A percentile compares a stretch with the other conserved stretches of the same genome.
These are phyloP conservation scores for Zaprionus kolodkinae DNA, from an alignment of 1,140 invertebrate genomes.

Conservation along the genomic window DNA sequence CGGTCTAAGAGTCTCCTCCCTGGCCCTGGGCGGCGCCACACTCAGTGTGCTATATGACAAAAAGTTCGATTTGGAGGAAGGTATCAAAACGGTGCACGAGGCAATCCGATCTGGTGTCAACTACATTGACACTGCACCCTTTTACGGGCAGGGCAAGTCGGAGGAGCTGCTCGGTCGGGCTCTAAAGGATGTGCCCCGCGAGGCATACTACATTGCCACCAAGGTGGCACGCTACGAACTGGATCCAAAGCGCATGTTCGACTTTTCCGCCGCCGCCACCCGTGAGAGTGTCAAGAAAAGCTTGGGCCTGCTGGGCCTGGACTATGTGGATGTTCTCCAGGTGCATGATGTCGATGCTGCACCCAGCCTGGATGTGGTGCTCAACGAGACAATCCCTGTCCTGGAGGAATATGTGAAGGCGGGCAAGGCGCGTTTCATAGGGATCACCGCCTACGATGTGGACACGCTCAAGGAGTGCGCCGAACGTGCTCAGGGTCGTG, in stretches of 20 bases:
- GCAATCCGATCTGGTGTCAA: slow-evolving; percentile 93
- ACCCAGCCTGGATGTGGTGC: slow-evolving; percentile 88
- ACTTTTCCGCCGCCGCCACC: slow-evolving; percentile 92
- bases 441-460: slow-evolving; percentile 94
- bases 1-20: slow-evolving; percentile 86
- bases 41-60: slow-evolving; percentile 49
- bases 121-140: slow-evolving; percentile 96
- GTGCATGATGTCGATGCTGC: slow-evolving; percentile 85
- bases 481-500: slow-evolving; percentile 84
- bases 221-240: slow-evolving; percentile 95
- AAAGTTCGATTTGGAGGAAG: slow-evolving; percentile 86
- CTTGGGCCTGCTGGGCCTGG: slow-evolving; percentile 89
- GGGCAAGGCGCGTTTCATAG: slow-evolving; percentile 93
- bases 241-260: slow-evolving; percentile 91
- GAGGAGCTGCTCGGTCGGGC: slow-evolving; percentile 93
- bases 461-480: slow-evolving; percentile 90
- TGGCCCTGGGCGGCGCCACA: slow-evolving; percentile 85
- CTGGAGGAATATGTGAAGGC: slow-evolving; percentile 89
- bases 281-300: slow-evolving; percentile 90
- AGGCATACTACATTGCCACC: slow-evolving; percentile 95
- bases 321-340: slow-evolving; percentile 95
- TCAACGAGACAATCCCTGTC: slow-evolving; percentile 94
- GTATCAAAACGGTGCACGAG: slow-evolving; percentile 88
- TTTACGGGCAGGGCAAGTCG: slow-evolving; percentile 94
- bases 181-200: slow-evolving; percentile 90